Percentiles rank a stretch among this genome's conserved stretches.
Evolutionary conservation across 2,888 invertebrate species (phyloP).

Genomic region (Adineta ricciae): DNA sequence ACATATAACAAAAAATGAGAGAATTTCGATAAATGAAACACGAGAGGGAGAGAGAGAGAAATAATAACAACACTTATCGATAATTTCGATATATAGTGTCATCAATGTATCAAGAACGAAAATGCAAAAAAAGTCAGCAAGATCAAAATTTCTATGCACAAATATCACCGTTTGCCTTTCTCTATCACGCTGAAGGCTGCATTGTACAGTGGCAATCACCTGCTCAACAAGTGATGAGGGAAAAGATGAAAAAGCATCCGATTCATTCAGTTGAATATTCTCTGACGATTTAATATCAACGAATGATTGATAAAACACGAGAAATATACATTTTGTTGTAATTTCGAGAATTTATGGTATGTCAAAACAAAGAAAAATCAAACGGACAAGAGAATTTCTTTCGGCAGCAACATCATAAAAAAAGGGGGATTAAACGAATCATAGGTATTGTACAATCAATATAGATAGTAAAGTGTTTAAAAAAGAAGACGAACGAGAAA

Average conservation of each 20-base stretch:
- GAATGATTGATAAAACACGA: neutral
- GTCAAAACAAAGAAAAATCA: neutral
- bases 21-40: neutral
- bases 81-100: too few relatives aligned
- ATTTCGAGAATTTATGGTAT: neutral
- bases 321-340: neutral
- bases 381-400: neutral
- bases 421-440: neutral
- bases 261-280: neutral
- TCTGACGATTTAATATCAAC: neutral
- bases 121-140: too few relatives aligned
- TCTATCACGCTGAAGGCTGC: too few relatives aligned
- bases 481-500: neutral
- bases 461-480: neutral
- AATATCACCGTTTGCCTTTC: too few relatives aligned
- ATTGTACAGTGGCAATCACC: too few relatives aligned
- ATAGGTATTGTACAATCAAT: neutral
- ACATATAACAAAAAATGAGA: neutral
- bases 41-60: neutral
- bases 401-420: neutral
- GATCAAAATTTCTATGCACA: too few relatives aligned
- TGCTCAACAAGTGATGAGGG: neutral
- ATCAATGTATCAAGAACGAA: too few relatives aligned
- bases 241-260: neutral
- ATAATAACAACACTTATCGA: too few relatives aligned